Conservation (phyloP, 2,113 vertebrate genomes). For the Sterrhoptilus dennistouni region DNA sequence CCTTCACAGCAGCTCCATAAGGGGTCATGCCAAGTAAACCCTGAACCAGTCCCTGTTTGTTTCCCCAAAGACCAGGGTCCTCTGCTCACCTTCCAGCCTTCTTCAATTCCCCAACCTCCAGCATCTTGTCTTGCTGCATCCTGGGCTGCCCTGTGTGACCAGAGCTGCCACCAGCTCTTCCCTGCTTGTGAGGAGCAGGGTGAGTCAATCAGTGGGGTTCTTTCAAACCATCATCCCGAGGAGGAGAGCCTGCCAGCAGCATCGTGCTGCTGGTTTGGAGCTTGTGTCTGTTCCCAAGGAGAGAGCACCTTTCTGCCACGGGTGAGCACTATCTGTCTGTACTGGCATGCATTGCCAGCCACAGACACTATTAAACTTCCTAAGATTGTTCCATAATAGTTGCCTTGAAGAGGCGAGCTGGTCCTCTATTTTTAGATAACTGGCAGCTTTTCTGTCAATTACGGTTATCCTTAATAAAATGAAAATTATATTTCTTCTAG, state of each 20-base stretch:
- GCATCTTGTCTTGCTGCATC: neutral
- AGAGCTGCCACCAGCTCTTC: neutral
- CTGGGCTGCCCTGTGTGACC: neutral
- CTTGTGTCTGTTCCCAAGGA: neutral
- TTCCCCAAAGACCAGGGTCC: neutral
- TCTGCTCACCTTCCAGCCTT: neutral
- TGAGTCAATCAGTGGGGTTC: neutral
- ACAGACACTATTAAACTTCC: neutral
- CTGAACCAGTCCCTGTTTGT: neutral
- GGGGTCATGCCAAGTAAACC: neutral
- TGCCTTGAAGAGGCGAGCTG: neutral
- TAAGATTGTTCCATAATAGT: neutral
- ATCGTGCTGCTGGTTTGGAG: neutral
- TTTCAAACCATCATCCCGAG: rapidly evolving
- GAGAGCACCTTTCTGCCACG: rapidly evolving
- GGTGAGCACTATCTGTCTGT: neutral
- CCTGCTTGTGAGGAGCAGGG: neutral
- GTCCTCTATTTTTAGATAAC: neutral
- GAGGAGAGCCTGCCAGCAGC: neutral
- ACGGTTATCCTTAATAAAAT: neutral
- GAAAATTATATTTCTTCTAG: neutral
- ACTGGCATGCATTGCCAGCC: neutral
- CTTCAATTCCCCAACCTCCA: neutral
- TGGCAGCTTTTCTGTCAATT: neutral
- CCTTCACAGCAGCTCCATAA: neutral